phyloP scores from a whole-genome alignment of 2,797 vertebrate genomes.

The Notamacropus eugenii region DNA sequence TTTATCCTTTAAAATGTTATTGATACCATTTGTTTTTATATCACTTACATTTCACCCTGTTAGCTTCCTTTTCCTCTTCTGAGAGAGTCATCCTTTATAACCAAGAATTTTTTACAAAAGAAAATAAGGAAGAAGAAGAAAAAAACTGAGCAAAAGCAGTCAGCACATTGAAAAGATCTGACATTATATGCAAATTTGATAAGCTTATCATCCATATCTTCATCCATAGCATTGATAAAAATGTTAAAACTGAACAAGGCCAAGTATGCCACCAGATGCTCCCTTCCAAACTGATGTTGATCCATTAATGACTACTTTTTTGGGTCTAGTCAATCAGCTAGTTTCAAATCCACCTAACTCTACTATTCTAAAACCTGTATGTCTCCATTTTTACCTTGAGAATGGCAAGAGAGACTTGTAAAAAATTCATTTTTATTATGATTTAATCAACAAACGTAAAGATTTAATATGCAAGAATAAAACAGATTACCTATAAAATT shows the following conservation, averaged over 20 bases:
- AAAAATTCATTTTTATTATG: background rate
- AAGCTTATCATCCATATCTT: background rate
- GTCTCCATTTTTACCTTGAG: background rate
- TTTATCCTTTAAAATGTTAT: background rate
- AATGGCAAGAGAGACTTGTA: background rate
- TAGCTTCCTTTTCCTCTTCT: background rate
- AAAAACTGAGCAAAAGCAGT: background rate
- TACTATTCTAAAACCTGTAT: background rate
- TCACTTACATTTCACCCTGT: background rate
- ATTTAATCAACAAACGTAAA: background rate
- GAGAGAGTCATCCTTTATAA: background rate
- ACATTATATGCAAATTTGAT: background rate
- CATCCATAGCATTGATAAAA: background rate
- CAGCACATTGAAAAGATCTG: background rate
- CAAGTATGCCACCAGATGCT: background rate
- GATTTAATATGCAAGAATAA: background rate
- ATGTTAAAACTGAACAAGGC: background rate
- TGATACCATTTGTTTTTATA: background rate
- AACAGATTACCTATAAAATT: background rate
- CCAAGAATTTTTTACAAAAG: too few relatives aligned
- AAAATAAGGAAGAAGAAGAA: background rate
- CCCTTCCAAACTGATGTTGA: background rate
- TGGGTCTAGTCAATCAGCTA: background rate
- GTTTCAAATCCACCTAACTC: background rate
- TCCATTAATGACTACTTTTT: background rate